Conservation (phyloP, 2,113 vertebrate genomes). For the Noturus placidus region DNA sequence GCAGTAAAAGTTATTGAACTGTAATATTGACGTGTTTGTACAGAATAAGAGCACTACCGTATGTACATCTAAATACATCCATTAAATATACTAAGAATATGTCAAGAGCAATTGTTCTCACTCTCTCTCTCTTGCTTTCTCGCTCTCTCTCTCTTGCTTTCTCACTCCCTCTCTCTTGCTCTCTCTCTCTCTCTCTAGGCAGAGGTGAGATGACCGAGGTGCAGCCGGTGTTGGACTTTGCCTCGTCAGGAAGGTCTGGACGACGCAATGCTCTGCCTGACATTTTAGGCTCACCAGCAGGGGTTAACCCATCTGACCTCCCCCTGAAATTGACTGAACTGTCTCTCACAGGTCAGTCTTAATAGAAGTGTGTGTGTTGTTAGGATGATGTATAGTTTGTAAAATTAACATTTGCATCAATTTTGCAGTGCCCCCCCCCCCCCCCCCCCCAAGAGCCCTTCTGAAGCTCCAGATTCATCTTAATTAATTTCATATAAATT, state of each 20-base stretch:
- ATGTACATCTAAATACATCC: background rate
- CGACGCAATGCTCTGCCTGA: conserved; percentile 86
- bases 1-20: background rate
- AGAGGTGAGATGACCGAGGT: conserved; percentile 82
- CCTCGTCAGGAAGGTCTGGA: conserved; percentile 80
- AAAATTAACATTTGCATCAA: background rate
- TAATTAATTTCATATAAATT: background rate
- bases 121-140: background rate
- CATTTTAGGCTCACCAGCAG: conserved; percentile 85
- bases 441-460: background rate
- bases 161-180: background rate
- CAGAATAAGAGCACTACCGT: background rate
- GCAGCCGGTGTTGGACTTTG: conserved; percentile 84
- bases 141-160: background rate
- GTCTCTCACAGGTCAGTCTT: conserved; percentile 75
- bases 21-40: background rate
- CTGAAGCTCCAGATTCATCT: background rate
- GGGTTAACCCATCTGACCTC: conserved; percentile 80
- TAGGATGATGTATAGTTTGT: background rate
- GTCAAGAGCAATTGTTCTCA: background rate
- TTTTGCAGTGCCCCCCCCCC: background rate
- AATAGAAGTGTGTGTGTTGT: background rate
- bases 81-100: background rate
- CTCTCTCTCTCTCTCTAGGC: conserved; percentile 1
- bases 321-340: conserved; percentile 85